Base-by-base conservation (phyloP, 1,140 invertebrate species). In the Anadara kagoshimensis region DNA sequence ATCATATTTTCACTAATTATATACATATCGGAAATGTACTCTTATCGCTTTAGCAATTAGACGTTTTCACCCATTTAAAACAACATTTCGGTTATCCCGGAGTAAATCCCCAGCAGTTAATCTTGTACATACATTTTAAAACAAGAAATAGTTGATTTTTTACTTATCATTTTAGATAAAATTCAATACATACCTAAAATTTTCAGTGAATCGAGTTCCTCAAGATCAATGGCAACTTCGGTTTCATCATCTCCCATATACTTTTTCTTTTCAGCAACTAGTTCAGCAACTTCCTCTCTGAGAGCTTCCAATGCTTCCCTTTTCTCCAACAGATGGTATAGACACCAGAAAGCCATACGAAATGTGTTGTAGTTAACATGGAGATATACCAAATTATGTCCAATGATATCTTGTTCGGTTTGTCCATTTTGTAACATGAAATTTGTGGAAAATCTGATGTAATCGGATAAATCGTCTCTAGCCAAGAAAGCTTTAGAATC, bases 281-380 rank as follows among this genome's bases (percentile, higher is more conserved):
- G 61, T 8, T 81, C 79, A 5, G 75, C 41, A 10, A 87, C 72
- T 68, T 88, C 87, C n/a, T 75, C 54, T 49, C 64, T 69, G 3
- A 87, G 77, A 7, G 81, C 85, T 14, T 73, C 41, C 41, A 79
- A 62, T 5, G 86, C 84, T 63, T 85, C 73, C 16, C 54, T 59
- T 29, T 87, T 59, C 61, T 85, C 79, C 26, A 87, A 76, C 29
- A 89, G 57, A 45, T 87, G 73, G 78, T 86, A 83, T 24, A 88
- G 69, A 22, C 77, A 73, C 88, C 88, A 89, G 71, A 84, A 89
- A 7, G 85, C 77, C 10, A 86, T 59, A 18, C 86, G 76, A 73
- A 88, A 88, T 12, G 87, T 88, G 81, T 89, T 89, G 81, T 88
- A 88, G 78, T 89, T 89, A 20, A 89, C 87, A 80, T 89, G 88